Evolutionary conservation across 2,113 vertebrate species (phyloP), one percentile per base, ranked within the genome.

Genomic region (Poecile atricapillus): DNA sequence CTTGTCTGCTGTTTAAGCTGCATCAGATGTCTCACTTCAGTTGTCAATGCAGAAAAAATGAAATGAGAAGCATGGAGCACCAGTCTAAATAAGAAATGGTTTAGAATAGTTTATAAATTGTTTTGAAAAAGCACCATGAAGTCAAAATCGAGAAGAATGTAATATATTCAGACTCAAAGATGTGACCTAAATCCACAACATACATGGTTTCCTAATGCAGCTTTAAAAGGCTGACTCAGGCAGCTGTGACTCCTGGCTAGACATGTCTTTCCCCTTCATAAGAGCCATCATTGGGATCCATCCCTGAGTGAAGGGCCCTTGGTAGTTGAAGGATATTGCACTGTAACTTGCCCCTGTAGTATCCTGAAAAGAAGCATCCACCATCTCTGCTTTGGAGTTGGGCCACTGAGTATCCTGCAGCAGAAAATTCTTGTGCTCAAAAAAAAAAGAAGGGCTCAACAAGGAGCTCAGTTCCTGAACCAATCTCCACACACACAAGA

Each of bases 321-420:
- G 44, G 4, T 9, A 63, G 11, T 10, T 71, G 24, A 5, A 4
- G 10, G 15, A 47, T 43, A 39, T 58, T 53, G 24, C 30, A 39
- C 15, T 30, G 7, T 33, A 81, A 65, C 12, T 22, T 30, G 15
- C 1, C 11, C 7, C 4, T 15, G 8, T 22, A 49, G 6, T n/a
- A 58, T 10, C 59, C 77, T 44, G 25, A 30, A 83, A 83, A 81
- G 35, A 77, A 89, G 12, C 33, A 77, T 35, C 20, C 13, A 33
- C 21, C 7, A 43, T 43, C 20, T 14, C 18, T 52, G 30, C 6
- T 70, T 58, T 55, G 64, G 22, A 43, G 3, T 7, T 69, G 31
- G 8, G 9, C n/a, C 39, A n/a, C 35, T 35, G 5, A 1, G 0
- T 24, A 21, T n/a, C 15, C 28, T 58, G 12, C 0, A 1, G n/a